phyloP scores from a whole-genome alignment of 2,797 vertebrate genomes.

The Schizopygopsis malacanthus region DNA sequence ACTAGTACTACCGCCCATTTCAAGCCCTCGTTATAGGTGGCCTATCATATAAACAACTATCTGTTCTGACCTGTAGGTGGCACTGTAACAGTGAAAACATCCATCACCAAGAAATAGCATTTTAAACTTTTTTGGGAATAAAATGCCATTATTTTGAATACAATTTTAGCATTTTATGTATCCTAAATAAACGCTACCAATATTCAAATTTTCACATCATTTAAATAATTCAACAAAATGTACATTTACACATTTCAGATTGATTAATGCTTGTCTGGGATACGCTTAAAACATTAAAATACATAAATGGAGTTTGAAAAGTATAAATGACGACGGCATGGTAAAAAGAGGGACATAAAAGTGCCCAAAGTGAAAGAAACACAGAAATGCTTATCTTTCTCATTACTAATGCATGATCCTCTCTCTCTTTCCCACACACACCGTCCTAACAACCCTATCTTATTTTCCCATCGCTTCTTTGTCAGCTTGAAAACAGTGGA shows the following conservation, averaged over 20 bases:
- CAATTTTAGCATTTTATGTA: not conserved
- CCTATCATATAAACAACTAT: not conserved
- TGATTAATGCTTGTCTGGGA: too few species aligned
- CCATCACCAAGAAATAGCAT: not conserved
- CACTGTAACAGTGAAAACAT: not conserved
- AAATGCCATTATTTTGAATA: not conserved
- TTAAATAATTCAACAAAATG: not conserved
- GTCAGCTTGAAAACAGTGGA: not conserved
- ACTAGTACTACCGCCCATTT: not conserved
- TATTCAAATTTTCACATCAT: not conserved
- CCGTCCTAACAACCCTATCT: too few species aligned
- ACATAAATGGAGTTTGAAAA: not conserved
- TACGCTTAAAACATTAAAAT: not conserved
- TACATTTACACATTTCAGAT: not conserved
- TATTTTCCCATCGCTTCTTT: not conserved
- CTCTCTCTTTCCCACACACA: not conserved
- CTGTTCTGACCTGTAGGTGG: not conserved
- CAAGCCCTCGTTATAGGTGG: too few species aligned
- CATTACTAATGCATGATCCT: constrained; percentile 11
- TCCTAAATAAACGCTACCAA: not conserved
- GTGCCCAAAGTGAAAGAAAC: not conserved
- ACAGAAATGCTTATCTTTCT: not conserved
- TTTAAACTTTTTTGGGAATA: not conserved
- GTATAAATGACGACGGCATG: too few species aligned
- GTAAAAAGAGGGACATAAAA: not conserved